These are phyloP conservation scores for Aphis craccivora DNA, from an alignment of 1,140 invertebrate genomes.

Conservation along the genomic window DNA sequence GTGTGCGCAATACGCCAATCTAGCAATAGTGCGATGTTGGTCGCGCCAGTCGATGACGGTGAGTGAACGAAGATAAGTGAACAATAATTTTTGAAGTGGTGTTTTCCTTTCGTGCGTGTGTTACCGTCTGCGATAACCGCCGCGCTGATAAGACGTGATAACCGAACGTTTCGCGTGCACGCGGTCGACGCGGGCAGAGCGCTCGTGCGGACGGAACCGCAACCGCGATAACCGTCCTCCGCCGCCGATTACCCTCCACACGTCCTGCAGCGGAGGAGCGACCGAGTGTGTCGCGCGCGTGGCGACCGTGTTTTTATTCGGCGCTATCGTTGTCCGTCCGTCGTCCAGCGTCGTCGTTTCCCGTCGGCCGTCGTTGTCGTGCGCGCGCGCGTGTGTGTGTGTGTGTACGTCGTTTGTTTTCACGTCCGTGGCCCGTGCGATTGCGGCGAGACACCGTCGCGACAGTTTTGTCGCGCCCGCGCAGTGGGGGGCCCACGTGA, in stretches of 20 bases:
- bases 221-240: neutral
- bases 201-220: neutral
- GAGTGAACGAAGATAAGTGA: neutral
- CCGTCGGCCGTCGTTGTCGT: neutral
- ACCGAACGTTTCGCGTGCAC: neutral
- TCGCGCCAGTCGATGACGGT: neutral
- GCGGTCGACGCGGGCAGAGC: slow-evolving; percentile 23
- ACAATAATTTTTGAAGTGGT: slow-evolving; percentile 31
- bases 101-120: neutral
- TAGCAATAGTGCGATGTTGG: neutral
- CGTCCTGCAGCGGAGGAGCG: neutral
- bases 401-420: neutral
- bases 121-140: neutral
- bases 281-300: neutral
- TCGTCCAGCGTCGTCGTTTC: neutral
- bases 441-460: neutral
- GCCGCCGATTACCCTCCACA: too few relatives aligned
- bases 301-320: neutral
- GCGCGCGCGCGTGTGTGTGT: too few relatives aligned
- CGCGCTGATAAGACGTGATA: neutral
- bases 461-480: neutral
- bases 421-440: neutral
- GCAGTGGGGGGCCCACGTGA: slow-evolving; percentile 16
- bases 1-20: neutral
- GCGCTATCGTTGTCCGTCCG: too few relatives aligned